Base-by-base conservation (phyloP, 2,888 invertebrate genomes). In the Lepidochrysops patricia region DNA sequence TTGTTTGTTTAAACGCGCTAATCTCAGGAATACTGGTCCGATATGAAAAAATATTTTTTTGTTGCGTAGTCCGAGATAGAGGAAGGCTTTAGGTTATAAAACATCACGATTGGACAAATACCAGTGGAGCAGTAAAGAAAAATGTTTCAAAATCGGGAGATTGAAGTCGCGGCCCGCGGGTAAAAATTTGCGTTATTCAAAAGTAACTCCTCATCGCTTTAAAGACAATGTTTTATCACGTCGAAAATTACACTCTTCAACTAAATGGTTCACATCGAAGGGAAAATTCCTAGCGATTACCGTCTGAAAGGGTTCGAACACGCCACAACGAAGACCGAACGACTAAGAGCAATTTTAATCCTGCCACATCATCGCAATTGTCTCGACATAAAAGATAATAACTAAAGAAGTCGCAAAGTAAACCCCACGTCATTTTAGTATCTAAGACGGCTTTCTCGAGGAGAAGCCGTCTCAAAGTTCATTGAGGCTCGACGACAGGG, bases 401-500 rank as follows among this genome's bases (percentile, higher is more conserved):
- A 26, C 26, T 26, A 26, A 49, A 50, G 50, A 50, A 50, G 26
- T 37, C 35, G 5, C 57, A 37, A 48, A 58, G 37, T 58, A 52
- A 59, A 37, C 32, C 26, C 34, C 29, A 32, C 54, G 54, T 54
- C 54, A 54, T 54, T 35, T 52, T 35, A 52, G 26, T 52, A 26
- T 59, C 52, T 27, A 34, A 59, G 34, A 58, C 50, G 27, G 32
- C 32, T 26, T 52, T 59, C 50, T 34, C 49, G 7, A 34, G n/a
- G 7, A 52, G 29, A 52, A 27, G 34, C 35, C 26, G 34, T 37
- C 50, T 50, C 2, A 27, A 50, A 27, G 52, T 59, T 52, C 59
- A 52, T 35, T 25, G 52, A 35, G 34, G 37, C 59, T 9, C 59
- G 37, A 35, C 59, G 26, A 26, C 58, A 52, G n/a, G 6, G 59